These are phyloP conservation scores for Drosophila hydei DNA, from an alignment of 1,140 invertebrate genomes.

Conservation along the genomic window DNA sequence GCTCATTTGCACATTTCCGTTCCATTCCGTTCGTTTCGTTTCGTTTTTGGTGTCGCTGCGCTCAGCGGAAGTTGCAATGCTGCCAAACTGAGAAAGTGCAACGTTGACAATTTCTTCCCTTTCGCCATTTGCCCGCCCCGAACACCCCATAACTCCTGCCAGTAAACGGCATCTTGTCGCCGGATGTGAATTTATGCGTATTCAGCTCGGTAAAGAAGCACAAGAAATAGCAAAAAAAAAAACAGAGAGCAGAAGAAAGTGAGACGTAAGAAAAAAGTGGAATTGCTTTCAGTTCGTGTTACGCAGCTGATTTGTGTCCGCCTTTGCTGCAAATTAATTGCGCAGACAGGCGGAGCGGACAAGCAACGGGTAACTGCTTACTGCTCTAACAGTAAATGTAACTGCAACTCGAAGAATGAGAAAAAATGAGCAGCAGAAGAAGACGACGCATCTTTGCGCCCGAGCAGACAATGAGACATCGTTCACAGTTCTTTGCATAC, in stretches of 20 bases:
- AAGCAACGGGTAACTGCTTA: slow-evolving; percentile 33
- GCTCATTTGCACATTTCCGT: slow-evolving; percentile 79
- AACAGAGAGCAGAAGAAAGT: background rate
- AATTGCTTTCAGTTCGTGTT: slow-evolving; percentile 70
- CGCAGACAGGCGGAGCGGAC: slow-evolving; percentile 55
- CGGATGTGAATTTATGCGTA: slow-evolving; percentile 79
- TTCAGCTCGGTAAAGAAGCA: slow-evolving; percentile 56
- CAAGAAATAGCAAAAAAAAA: slow-evolving; percentile 14
- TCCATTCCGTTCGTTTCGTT: slow-evolving; percentile 50
- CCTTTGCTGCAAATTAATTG: slow-evolving; percentile 74
- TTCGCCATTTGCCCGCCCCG: background rate
- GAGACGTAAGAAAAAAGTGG: slow-evolving; percentile 18
- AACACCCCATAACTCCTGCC: slow-evolving; percentile 5
- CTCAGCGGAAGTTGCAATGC: slow-evolving; percentile 52
- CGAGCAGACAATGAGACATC: slow-evolving; percentile 29
- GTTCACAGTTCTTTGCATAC: background rate
- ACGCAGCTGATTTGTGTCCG: slow-evolving; percentile 69
- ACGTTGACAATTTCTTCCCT: slow-evolving; percentile 62
- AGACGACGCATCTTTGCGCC: background rate
- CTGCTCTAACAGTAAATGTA: slow-evolving; percentile 15
- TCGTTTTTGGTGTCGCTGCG: slow-evolving; percentile 38
- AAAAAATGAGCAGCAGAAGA: background rate
- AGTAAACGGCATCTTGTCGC: slow-evolving; percentile 69
- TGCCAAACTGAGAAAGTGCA: slow-evolving; percentile 59
- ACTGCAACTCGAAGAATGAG: slow-evolving; percentile 17